Percentiles rank a stretch among this genome's conserved stretches.
phyloP scores from a whole-genome alignment of 1,140 invertebrate genomes.

The Scaptomyza hsui region DNA sequence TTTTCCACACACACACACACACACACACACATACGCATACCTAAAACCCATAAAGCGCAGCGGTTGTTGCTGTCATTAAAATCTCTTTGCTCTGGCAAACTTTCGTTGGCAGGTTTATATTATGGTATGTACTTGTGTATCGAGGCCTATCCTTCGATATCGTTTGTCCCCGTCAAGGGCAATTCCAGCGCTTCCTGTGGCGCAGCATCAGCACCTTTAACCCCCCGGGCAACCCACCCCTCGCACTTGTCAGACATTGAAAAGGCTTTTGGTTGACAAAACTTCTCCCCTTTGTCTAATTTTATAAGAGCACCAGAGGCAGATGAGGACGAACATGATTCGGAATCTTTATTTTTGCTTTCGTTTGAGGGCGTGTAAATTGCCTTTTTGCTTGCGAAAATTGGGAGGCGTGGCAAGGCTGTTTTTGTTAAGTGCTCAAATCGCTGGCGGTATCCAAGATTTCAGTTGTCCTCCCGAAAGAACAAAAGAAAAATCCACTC shows the following conservation, averaged over 20 bases:
- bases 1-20: slow-evolving; percentile 37
- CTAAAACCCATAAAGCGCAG: slow-evolving; percentile 73
- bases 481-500: slow-evolving; percentile 25
- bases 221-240: slow-evolving; percentile 25
- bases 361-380: slow-evolving; percentile 53
- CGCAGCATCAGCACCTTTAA: slow-evolving; percentile 67
- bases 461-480: background rate
- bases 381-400: slow-evolving; percentile 25
- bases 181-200: slow-evolving; percentile 61
- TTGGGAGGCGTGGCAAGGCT: slow-evolving; percentile 40
- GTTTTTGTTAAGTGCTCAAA: slow-evolving; percentile 51
- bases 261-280: slow-evolving; percentile 35
- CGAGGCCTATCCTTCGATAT: slow-evolving; percentile 45
- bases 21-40: no score
- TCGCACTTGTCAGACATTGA: slow-evolving; percentile 18
- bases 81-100: slow-evolving; percentile 69
- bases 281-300: slow-evolving; percentile 74
- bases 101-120: slow-evolving; percentile 53
- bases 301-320: slow-evolving; percentile 54
- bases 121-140: slow-evolving; percentile 47
- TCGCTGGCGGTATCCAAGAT: slow-evolving; percentile 28
- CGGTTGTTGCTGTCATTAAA: slow-evolving; percentile 70
- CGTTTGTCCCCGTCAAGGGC: slow-evolving; percentile 33
- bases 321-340: slow-evolving; percentile 32
- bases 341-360: slow-evolving; percentile 35